Evolutionary conservation across 1,140 invertebrate species (phyloP).

Genomic region (Papilio helenus): DNA sequence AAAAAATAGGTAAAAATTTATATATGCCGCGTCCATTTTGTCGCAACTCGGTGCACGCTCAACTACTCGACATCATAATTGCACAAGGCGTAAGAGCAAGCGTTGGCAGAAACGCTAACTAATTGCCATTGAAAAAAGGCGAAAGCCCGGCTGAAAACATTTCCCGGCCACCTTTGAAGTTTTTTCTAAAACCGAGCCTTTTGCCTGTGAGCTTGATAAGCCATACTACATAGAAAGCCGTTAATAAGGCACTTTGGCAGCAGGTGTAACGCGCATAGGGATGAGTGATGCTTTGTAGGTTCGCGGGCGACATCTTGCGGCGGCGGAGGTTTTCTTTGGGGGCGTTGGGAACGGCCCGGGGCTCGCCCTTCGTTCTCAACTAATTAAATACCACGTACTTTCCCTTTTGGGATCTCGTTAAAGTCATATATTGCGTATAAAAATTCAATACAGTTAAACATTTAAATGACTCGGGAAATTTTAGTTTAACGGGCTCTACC

Average conservation of each 20-base stretch:
- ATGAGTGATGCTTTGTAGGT: conserved; percentile 64
- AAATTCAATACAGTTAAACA: too few relatives aligned
- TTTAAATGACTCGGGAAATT: too few relatives aligned
- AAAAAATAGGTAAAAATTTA: conserved; percentile 9
- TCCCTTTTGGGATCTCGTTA: conserved; percentile 32
- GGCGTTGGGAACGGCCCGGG: conserved; percentile 51
- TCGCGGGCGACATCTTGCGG: conserved; percentile 51
- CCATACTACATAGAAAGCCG: conserved; percentile 70
- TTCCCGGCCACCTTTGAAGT: conserved; percentile 75
- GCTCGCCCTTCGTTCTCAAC: conserved; percentile 18
- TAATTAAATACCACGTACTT: conserved; percentile 20
- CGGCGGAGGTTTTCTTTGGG: conserved; percentile 65
- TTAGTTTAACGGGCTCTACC: too few relatives aligned
- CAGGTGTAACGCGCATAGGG: conserved; percentile 74
- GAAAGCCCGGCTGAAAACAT: conserved; percentile 80
- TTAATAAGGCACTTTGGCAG: conserved; percentile 79
- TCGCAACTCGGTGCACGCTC: background rate
- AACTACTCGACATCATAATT: conserved; percentile 76
- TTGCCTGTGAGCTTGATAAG: conserved; percentile 74
- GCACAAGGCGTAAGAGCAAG: conserved; percentile 75
- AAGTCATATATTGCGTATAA: background rate
- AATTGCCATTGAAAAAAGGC: conserved; percentile 82
- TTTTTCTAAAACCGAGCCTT: conserved; percentile 69
- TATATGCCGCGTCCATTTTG: conserved; percentile 32
- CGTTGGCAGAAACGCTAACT: conserved; percentile 73